These are phyloP conservation scores for Oreotrochilus melanogaster DNA, from an alignment of 2,113 vertebrate genomes.

Conservation along the genomic window DNA sequence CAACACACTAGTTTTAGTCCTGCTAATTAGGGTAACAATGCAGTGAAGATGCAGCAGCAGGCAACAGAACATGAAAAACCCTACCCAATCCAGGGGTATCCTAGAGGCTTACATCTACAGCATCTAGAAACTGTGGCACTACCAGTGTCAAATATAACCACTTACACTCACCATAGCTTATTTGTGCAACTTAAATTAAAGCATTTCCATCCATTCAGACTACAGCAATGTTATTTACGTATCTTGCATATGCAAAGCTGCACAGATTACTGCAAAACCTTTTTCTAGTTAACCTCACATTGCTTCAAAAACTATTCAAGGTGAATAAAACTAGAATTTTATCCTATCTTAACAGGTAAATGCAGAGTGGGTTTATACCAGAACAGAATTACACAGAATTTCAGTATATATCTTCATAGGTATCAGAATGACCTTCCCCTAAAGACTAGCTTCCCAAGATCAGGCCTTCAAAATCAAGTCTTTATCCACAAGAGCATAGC, in stretches of 20 bases:
- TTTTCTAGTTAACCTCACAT: not conserved
- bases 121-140: not conserved
- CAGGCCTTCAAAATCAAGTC: not conserved
- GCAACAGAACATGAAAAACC: not conserved
- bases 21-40: fast-evolving
- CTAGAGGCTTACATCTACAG: not conserved
- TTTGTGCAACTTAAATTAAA: not conserved
- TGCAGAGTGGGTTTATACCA: not conserved
- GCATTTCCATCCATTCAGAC: not conserved
- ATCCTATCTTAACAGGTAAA: not conserved
- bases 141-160: not conserved
- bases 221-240: not conserved
- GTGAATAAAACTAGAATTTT: not conserved
- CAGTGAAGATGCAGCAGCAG: not conserved
- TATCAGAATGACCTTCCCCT: not conserved
- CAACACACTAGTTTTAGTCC: not conserved
- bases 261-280: not conserved
- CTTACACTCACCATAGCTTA: not conserved
- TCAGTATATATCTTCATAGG: not conserved
- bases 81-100: not conserved
- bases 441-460: not conserved
- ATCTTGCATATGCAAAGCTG: not conserved
- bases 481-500: not conserved
- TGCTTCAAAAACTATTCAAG: not conserved
- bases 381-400: not conserved